Evolutionary conservation across 2,888 invertebrate species (phyloP), one percentile per base, ranked within the genome.

Genomic region (Andrena dorsata): DNA sequence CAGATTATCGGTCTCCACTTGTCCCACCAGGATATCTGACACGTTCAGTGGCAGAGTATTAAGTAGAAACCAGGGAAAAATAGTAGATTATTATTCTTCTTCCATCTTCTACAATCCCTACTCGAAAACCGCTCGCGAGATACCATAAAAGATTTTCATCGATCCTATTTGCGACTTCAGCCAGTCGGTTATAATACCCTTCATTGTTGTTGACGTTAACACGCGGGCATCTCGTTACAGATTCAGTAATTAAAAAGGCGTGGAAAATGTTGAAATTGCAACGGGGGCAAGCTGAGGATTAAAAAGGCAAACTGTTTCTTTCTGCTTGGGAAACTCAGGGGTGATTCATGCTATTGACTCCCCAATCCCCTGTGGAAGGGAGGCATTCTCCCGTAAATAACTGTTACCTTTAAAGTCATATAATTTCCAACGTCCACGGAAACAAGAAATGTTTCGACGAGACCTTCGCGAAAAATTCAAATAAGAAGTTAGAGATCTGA

Each of bases 301-400:
- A 79, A 79, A 80, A 73, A 72, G 68, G 72, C 80, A 73, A 73
- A 79, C 51, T 26, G 66, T 35, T 56, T 58, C 26, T 58, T 47
- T 63, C 79, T 20, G 41, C 35, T 16, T 30, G 56, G 49, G 28
- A 20, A n/a, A 28, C 56, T 49, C 35, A 23, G 80, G 78, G 65
- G 32, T 80, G 80, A 80, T 10, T 80, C 80, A 78, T 47, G 35
- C 20, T 26, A 58, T 69, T 79, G 68, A 64, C 72, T 49, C 66
- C 63, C 47, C 63, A 72, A 72, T 80, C 63, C 68, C 63, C 63
- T 20, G 49, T 30, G 20, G 68, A 68, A 68, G 73, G 66, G 73
- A 73, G 73, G 79, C 72, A 68, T 72, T 72, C 71, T 47, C 79
- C 35, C 71, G 63, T 58, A 78, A 80, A 79, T 68, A 80, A 79